These are phyloP conservation scores for Caenorhabditis japonica DNA, from an alignment of 2,888 invertebrate species.

Conservation along the genomic window DNA sequence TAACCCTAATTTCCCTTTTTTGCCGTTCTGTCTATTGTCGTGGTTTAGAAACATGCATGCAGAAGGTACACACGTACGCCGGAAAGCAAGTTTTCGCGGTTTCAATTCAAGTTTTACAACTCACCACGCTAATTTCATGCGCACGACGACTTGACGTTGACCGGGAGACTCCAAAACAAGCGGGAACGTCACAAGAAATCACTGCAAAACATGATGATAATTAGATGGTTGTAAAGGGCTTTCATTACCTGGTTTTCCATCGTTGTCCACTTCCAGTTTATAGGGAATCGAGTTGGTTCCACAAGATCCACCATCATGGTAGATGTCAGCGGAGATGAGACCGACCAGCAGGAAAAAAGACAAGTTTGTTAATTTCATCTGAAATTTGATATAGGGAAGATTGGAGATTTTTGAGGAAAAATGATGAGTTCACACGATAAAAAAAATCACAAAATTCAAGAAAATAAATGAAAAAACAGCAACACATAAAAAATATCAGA, in stretches of 20 bases:
- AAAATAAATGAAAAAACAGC: background rate
- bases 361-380: slow-evolving; percentile 45
- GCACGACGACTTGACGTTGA: slow-evolving; percentile 22
- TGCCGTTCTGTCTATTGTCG: slow-evolving; percentile 5
- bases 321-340: slow-evolving; percentile 5
- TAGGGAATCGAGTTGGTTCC: slow-evolving; percentile 64
- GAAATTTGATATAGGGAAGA: slow-evolving; percentile 12
- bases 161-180: slow-evolving; percentile 61
- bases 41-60: slow-evolving; percentile 5
- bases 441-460: background rate
- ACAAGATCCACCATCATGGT: slow-evolving; percentile 63
- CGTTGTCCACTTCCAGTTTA: slow-evolving; percentile 59
- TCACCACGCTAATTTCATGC: slow-evolving; percentile 32
- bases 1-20: slow-evolving; percentile 21
- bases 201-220: slow-evolving; percentile 49
- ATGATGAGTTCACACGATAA: no score
- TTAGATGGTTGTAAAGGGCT: background rate
- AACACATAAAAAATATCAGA: no score
- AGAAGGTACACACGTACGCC: slow-evolving; percentile 21
- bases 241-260: slow-evolving; percentile 66
- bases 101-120: slow-evolving; percentile 17
- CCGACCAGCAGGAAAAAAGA: slow-evolving; percentile 10
- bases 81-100: background rate
- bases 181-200: slow-evolving; percentile 62
- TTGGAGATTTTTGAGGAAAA: background rate